Evolutionary conservation across 2,888 invertebrate species (phyloP), one percentile per base, ranked within the genome.

Genomic region (Spatulosminthurus flaviceps): DNA sequence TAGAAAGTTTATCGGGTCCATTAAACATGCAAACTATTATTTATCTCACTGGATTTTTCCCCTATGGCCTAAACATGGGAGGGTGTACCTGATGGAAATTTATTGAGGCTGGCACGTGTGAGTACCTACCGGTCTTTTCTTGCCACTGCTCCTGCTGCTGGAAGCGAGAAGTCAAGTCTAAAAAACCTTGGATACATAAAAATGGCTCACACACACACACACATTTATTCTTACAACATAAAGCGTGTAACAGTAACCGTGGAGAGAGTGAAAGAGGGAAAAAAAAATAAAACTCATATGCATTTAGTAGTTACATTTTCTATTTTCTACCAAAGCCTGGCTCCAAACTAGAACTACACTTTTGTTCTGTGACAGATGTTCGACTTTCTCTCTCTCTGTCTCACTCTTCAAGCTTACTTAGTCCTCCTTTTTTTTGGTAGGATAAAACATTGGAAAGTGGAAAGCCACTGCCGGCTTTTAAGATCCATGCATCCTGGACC

Each of bases 1-100:
- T 51, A 51, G 51, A 51, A 51, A 51, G 67, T 29, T 67, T 19
- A 26, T 28, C 67, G 67, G 67, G 28, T 67, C 29, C 67, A 67
- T 67, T 67, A 67, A 26, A 67, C 67, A 67, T 67, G 67, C 67
- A 67, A 67, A 67, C 67, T 67, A 67, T 67, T 67, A 67, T 67
- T 67, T 67, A 67, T 67, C 67, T 67, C 28, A 26, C 2, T 67
- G 11, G 29, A 67, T 67, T 67, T 67, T 67, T 67, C n/a, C 51
- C 51, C n/a, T 51, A 13, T 22, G 67, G 28, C 67, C 29, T 9
- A 16, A 67, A 26, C 67, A 19, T 29, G 24, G 42, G 72, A 43
- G 72, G 22, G 24, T 72, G 43, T 72, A 43, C 24, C 1, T 51
- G 72, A 43, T 26, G 29, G 22, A 43, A 72, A 72, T 34, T 43